Base-by-base conservation (phyloP, 2,888 invertebrate genomes). In the Pterostichus niger region DNA sequence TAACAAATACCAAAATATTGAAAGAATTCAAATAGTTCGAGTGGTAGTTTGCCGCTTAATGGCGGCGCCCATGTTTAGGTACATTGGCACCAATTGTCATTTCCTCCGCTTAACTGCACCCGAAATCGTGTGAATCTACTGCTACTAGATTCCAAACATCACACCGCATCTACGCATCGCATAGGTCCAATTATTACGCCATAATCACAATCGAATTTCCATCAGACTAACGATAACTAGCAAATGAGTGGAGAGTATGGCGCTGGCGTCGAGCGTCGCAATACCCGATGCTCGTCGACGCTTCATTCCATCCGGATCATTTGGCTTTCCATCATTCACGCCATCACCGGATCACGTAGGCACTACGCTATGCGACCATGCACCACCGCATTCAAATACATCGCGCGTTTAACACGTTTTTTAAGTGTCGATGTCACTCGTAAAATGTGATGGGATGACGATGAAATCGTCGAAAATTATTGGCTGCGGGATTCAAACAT, bases 141-240 rank as follows among this genome's bases (percentile, higher is more conserved):
- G 24, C 24, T 24, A 40, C 59, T 59, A 15, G 10, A 59, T 17
- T 59, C 31, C 40, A 59, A 59, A 59, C 59, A 59, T 59, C 10
- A 9, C 24, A 64, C 64, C 64, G 64, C 61, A 71, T 33, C 24
- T 7, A 17, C 52, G 31, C 24, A 15, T 52, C 71, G 81, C 73
- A 54, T 73, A 81, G 81, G 71, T 71, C 73, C 73, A 81, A 81
- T 81, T 81, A 81, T 73, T 35, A 73, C 71, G 81, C 40, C 56
- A 54, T 81, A 73, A 81, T 81, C 81, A 44, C 81, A 81, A 81
- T 71, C 81, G 73, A 81, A 81, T 73, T 81, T 81, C 81, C 81
- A 68, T 68, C 44, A 17, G 71, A 33, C 56, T 73, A 81, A 56
- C 81, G 73, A 73, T 81, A 73, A 81, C 81, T 81, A 73, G 81